These are phyloP conservation scores for Siderastrea radians DNA, from an alignment of 92 coral and sea anemone genomes.

Conservation along the genomic window DNA sequence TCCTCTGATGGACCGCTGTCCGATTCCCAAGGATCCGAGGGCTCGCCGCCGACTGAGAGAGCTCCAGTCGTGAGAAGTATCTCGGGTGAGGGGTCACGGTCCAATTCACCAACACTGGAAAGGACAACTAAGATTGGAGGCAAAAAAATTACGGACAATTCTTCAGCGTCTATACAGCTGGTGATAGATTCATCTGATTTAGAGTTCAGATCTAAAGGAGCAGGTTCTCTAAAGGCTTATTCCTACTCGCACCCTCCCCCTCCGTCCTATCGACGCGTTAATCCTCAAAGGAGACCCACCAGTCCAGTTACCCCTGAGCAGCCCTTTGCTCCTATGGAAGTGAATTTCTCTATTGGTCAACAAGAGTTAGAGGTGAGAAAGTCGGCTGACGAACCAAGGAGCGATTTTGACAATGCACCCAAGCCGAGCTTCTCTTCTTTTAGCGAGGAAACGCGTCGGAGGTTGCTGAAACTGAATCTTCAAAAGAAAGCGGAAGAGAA, in stretches of 20 bases:
- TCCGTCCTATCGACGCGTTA: constrained; percentile 90
- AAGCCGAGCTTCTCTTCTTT: constrained; percentile 85
- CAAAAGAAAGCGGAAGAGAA: constrained; percentile 95
- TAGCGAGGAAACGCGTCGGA: constrained; percentile 88
- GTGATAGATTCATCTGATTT: constrained; percentile 55
- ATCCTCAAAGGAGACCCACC: constrained; percentile 62
- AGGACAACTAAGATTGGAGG: constrained; percentile 41
- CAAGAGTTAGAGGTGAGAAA: constrained; percentile 55
- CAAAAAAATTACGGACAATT: constrained; percentile 60
- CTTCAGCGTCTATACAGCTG: constrained; percentile 52
- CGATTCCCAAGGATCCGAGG: constrained; percentile 64
- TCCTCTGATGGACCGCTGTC: constrained; percentile 72
- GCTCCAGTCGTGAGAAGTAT: constrained; percentile 31
- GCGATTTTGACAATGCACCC: constrained; percentile 17
- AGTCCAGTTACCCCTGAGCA: constrained; percentile 71
- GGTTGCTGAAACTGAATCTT: constrained; percentile 87
- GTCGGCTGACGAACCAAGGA: constrained; percentile 43
- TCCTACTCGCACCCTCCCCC: constrained; percentile 99
- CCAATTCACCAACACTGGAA: constrained; percentile 73
- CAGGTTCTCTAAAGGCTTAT: constrained; percentile 87
- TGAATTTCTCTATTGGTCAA: constrained; percentile 44
- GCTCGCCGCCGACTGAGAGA: constrained; percentile 71
- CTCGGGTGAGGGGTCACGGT: constrained; percentile 61
- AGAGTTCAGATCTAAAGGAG: constrained; percentile 72
- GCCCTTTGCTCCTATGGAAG: constrained; percentile 56